A percentile compares a stretch with the other conserved stretches of the same genome.
These are phyloP conservation scores for Tribolium castaneum DNA, from an alignment of 1,140 invertebrate species.

Conservation along the genomic window DNA sequence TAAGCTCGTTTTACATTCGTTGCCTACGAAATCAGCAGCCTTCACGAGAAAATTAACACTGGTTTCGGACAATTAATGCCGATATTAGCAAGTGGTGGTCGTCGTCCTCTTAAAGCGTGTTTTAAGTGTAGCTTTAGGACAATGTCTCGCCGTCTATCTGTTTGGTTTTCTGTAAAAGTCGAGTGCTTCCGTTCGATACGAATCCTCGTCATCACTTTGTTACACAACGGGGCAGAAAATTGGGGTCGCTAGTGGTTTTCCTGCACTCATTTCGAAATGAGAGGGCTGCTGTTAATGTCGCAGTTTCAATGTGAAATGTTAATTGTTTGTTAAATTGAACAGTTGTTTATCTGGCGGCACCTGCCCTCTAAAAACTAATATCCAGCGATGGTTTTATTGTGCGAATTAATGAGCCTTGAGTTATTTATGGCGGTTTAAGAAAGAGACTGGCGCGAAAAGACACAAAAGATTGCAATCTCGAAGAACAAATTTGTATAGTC, in stretches of 20 bases:
- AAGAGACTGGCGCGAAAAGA: neutral
- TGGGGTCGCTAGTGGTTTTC: slow-evolving; percentile 47
- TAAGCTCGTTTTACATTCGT: neutral
- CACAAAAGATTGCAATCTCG: slow-evolving; percentile 59
- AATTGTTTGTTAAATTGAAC: slow-evolving; percentile 29
- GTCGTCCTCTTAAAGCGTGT: neutral
- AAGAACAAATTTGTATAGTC: slow-evolving; percentile 57
- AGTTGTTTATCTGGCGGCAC: slow-evolving; percentile 6
- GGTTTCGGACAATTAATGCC: slow-evolving; percentile 11
- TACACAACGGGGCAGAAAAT: slow-evolving; percentile 53
- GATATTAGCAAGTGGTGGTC: neutral
- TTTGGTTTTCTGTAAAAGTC: slow-evolving; percentile 46
- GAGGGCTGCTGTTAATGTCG: slow-evolving; percentile 31
- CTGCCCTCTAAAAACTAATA: neutral
- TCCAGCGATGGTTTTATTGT: slow-evolving; percentile 12
- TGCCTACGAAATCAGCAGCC: neutral
- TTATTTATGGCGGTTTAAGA: neutral
- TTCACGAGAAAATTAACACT: neutral
- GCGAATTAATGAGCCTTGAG: neutral
- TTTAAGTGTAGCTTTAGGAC: neutral
- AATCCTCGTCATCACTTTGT: slow-evolving; percentile 52
- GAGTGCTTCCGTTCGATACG: slow-evolving; percentile 47
- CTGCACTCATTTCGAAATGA: slow-evolving; percentile 19
- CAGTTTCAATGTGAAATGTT: slow-evolving; percentile 29
- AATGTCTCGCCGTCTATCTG: slow-evolving; percentile 11